Conservation (phyloP, 2,113 vertebrate species). For the Sorex araneus region DNA sequence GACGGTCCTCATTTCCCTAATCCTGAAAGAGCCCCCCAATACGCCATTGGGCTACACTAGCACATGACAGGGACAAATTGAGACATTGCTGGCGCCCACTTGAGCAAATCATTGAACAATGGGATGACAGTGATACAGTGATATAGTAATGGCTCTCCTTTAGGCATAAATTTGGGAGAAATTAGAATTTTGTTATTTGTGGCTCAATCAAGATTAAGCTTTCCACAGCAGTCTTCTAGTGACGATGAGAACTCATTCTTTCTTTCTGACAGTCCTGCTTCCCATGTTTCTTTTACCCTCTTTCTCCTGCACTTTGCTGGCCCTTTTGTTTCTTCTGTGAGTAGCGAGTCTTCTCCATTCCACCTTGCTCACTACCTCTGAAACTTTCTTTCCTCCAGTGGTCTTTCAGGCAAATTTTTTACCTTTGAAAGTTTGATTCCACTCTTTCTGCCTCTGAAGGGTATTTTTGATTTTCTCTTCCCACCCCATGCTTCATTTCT, state of each 20-base stretch:
- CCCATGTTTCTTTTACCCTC: background rate
- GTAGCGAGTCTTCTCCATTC: background rate
- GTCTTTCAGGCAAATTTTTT: background rate
- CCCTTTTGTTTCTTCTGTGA: background rate
- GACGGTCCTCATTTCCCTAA: too few relatives aligned
- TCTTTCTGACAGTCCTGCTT: background rate
- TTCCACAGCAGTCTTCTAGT: background rate
- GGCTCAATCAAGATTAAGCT: background rate
- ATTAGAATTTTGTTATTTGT: background rate
- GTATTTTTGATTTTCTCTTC: background rate
- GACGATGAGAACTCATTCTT: background rate
- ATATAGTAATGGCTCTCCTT: too few relatives aligned
- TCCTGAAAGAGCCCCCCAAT: too few relatives aligned
- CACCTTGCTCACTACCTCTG: background rate
- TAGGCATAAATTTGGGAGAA: background rate
- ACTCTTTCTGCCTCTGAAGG: background rate
- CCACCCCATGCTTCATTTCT: background rate
- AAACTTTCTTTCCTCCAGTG: background rate
- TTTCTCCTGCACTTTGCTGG: background rate
- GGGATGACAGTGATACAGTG: too few relatives aligned
- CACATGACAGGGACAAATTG: too few relatives aligned
- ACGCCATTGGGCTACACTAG: too few relatives aligned
- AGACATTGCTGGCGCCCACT: too few relatives aligned
- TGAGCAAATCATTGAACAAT: too few relatives aligned
- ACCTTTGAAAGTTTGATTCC: constrained; percentile 23